Conservation (phyloP, 2,888 invertebrate species). For the Thymelicus lineola region DNA sequence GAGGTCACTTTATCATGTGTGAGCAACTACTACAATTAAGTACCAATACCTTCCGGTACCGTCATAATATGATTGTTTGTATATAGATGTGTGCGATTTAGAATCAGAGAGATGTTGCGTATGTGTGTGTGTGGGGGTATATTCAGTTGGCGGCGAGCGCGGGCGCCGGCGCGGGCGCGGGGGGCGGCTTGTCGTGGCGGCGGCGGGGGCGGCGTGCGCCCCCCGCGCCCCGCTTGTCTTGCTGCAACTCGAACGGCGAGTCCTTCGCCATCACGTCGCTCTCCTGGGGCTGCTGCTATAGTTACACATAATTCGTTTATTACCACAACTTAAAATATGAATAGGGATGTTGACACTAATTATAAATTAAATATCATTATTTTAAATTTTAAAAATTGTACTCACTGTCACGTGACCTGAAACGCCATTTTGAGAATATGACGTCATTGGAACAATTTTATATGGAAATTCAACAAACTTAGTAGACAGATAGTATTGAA, state of each 20-base stretch:
- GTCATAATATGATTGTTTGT: not conserved
- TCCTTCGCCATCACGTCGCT: conserved; percentile 81
- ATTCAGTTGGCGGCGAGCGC: conserved; percentile 44
- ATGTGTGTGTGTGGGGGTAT: not conserved
- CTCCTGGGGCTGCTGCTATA: conserved; percentile 56
- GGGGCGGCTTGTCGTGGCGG: conserved; percentile 65
- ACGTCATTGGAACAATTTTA: too few relatives aligned
- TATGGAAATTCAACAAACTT: too few relatives aligned
- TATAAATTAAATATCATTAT: too few relatives aligned
- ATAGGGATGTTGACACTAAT: too few relatives aligned
- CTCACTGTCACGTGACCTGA: too few relatives aligned
- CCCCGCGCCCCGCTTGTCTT: conserved; percentile 85
- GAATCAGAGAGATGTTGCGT: not conserved
- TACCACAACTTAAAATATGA: too few relatives aligned
- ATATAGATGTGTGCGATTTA: not conserved
- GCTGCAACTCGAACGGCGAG: conserved; percentile 83
- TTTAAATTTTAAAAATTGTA: too few relatives aligned
- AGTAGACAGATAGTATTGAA: too few relatives aligned
- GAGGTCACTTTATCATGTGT: not conserved
- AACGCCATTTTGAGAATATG: too few relatives aligned
- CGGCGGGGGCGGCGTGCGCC: conserved; percentile 74
- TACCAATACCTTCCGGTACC: not conserved
- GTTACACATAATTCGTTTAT: not conserved
- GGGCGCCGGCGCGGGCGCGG: conserved; percentile 38
- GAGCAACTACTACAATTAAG: not conserved